Percentiles rank a stretch among this genome's conserved stretches.
Evolutionary conservation across 2,888 invertebrate species (phyloP).

Genomic region (Eristalinus sepulchralis): DNA sequence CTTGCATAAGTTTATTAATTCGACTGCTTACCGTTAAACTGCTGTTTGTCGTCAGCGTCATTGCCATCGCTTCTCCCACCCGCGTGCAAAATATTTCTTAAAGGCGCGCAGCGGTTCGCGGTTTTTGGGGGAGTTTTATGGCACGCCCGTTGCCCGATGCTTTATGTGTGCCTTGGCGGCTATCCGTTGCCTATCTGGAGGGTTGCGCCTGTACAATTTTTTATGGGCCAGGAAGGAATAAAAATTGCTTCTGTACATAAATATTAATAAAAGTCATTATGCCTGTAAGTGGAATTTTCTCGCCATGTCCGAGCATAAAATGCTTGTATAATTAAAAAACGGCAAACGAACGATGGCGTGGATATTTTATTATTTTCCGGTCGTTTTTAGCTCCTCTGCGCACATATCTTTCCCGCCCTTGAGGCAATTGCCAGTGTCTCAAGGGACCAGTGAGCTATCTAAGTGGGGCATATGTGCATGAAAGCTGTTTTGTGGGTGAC

Average conservation of each 20-base stretch:
- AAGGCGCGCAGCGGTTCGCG: background rate
- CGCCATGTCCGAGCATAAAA: constrained; percentile 67
- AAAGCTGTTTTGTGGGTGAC: constrained; percentile 1
- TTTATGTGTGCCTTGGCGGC: constrained; percentile 20
- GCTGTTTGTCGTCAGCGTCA: background rate
- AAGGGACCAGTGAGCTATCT: background rate
- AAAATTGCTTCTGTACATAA: constrained; percentile 64
- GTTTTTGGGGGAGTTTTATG: constrained; percentile 8
- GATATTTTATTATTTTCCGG: constrained; percentile 61
- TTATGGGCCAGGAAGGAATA: constrained; percentile 62
- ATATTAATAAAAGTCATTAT: constrained; percentile 71
- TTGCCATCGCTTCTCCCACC: background rate
- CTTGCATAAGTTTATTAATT: constrained; percentile 59
- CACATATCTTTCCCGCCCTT: background rate
- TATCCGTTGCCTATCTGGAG: constrained; percentile 33
- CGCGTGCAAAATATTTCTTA: background rate
- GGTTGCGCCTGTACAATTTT: constrained; percentile 42
- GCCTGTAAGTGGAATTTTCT: constrained; percentile 69
- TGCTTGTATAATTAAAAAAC: constrained; percentile 64
- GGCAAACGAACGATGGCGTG: constrained; percentile 30
- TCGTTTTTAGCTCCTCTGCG: background rate
- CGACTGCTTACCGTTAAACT: constrained; percentile 35
- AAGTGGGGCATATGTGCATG: constrained; percentile 54
- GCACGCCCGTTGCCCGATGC: background rate
- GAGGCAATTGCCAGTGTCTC: background rate